phyloP scores from a whole-genome alignment of 1,140 invertebrate genomes.

The Lepidurus couesii region DNA sequence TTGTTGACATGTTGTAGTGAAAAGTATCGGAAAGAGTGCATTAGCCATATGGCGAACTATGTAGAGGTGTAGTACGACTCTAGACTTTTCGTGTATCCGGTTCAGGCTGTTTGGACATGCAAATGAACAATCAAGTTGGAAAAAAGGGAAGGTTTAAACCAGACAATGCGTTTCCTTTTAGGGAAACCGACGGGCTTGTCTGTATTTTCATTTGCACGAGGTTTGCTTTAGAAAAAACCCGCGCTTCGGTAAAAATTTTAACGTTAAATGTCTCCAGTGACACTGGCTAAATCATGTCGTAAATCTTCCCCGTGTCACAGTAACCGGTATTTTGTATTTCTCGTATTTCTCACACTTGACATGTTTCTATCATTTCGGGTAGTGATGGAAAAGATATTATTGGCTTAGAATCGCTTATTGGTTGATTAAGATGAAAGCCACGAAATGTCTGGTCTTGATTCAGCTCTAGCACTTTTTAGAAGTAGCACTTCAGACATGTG shows the following conservation, averaged over 20 bases:
- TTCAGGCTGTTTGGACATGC: slow-evolving; percentile 5
- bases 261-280: neutral
- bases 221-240: neutral
- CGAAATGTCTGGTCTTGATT: too few relatives aligned
- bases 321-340: too few relatives aligned
- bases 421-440: too few relatives aligned
- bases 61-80: neutral
- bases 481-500: neutral
- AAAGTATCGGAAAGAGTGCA: neutral
- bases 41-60: neutral
- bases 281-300: neutral
- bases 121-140: slow-evolving; percentile 8
- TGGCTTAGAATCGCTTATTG: too few relatives aligned
- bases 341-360: too few relatives aligned
- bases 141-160: neutral
- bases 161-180: neutral
- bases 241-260: neutral
- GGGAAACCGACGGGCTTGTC: neutral
- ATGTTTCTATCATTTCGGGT: too few relatives aligned
- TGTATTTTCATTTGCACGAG: neutral
- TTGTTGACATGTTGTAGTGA: neutral
- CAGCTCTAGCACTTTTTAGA: too few relatives aligned
- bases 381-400: too few relatives aligned
- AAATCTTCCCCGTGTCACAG: neutral
- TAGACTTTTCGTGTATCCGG: slow-evolving; percentile 6